Percentiles rank a stretch among this genome's conserved stretches.
Evolutionary conservation across 2,888 invertebrate genomes (phyloP).

Genomic region (Perdita meconis): DNA sequence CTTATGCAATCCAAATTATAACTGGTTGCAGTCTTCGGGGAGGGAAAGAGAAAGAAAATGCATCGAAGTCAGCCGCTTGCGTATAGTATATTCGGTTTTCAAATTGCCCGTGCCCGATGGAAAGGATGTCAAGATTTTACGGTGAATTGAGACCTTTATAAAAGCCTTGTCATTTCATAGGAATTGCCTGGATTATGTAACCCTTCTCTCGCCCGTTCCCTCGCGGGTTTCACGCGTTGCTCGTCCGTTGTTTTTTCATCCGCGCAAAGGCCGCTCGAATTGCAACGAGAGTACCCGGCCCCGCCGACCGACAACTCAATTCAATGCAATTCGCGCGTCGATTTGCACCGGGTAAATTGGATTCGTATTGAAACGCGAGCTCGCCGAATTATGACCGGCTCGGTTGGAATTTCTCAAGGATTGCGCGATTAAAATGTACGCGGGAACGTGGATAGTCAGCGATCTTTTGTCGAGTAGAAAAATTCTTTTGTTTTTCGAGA

Average conservation of each 20-base stretch:
- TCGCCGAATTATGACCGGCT: slow-evolving; percentile 17
- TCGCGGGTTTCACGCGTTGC: slow-evolving; percentile 39
- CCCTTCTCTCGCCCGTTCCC: slow-evolving; percentile 18
- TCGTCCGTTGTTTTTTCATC: slow-evolving; percentile 22
- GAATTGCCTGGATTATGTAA: slow-evolving; percentile 58
- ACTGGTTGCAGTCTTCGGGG: slow-evolving; percentile 32
- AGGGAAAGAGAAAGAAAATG: slow-evolving; percentile 55
- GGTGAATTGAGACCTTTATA: slow-evolving; percentile 55
- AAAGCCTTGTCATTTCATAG: slow-evolving; percentile 62
- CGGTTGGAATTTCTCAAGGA: background rate
- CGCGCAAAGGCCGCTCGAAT: slow-evolving; percentile 26
- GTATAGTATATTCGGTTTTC: slow-evolving; percentile 42
- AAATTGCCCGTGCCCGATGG: slow-evolving; percentile 46
- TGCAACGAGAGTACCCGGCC: slow-evolving; percentile 8
- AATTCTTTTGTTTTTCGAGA: background rate
- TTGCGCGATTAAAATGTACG: background rate
- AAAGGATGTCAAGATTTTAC: slow-evolving; percentile 65
- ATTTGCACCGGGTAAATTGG: slow-evolving; percentile 28
- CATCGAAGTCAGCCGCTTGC: slow-evolving; percentile 22
- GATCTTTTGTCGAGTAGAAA: background rate
- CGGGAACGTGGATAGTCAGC: background rate
- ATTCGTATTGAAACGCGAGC: slow-evolving; percentile 11
- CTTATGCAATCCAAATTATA: slow-evolving; percentile 75
- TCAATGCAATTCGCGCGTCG: slow-evolving; percentile 26
- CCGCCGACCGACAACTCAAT: slow-evolving; percentile 24